Conservation (phyloP, 2,113 vertebrate genomes). For the Campylomormyrus numenius region DNA sequence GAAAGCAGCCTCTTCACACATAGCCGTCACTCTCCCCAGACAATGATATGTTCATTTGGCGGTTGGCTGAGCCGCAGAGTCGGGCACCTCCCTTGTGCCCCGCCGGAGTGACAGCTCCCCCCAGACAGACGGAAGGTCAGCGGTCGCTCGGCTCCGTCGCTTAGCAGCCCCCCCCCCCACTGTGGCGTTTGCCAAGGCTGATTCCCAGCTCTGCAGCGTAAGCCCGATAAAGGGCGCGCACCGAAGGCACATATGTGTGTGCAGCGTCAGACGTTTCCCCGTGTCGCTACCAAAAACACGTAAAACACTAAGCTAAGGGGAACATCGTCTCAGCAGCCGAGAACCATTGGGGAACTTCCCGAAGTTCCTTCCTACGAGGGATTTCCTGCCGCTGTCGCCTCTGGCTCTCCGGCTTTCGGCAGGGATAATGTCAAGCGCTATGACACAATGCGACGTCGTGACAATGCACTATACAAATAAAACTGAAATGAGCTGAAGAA, state of each 20-base stretch:
- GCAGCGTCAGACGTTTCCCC: background rate
- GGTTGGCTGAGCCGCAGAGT: constrained; percentile 43
- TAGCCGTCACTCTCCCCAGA: constrained; percentile 36
- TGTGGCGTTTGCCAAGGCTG: background rate
- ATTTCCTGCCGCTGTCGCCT: background rate
- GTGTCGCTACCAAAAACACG: background rate
- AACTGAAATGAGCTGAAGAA: background rate
- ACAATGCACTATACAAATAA: background rate
- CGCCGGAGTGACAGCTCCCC: background rate
- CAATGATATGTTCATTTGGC: constrained; percentile 63
- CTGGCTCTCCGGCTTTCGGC: background rate
- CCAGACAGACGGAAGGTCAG: constrained; percentile 14
- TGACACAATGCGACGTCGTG: background rate
- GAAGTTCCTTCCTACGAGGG: background rate
- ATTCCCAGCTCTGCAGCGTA: background rate
- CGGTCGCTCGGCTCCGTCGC: background rate
- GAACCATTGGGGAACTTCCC: background rate
- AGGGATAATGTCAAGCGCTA: background rate
- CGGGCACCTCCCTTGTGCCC: constrained; percentile 46
- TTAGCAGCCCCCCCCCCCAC: background rate
- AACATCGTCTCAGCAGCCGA: background rate
- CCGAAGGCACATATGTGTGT: background rate
- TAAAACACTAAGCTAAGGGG: background rate
- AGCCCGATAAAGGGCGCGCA: too few species aligned
- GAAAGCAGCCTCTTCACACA: background rate